Evolutionary conservation across 2,888 invertebrate genomes (phyloP), one percentile per base, ranked within the genome.

Genomic region (Phymatocera aterrima): DNA sequence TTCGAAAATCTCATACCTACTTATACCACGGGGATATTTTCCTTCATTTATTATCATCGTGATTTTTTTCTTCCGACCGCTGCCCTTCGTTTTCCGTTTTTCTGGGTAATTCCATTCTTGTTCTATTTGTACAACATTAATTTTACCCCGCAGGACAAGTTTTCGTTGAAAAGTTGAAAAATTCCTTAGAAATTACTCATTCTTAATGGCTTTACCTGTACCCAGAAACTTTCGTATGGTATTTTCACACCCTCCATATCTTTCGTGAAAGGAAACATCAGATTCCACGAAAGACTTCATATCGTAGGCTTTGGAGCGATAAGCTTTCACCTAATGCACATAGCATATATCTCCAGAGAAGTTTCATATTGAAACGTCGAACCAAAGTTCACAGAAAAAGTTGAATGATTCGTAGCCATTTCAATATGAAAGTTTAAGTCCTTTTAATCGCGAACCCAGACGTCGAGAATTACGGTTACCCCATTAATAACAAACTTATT

Each of bases 211-310:
- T 18, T 74, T 31, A 60, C 60, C 60, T 40, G 6, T 46, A 77
- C 40, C 43, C n/a, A 60, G 46, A 60, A 54, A 54, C 34, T 74
- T 37, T 31, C 51, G 57, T 43, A 65, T 48, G 34, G 34, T 10
- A 65, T 77, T 77, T 77, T 77, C 15, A 43, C 34, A 34, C 77
- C 77, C 65, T 77, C 77, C 64, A 46, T 77, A 65, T 60, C 37
- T 77, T 60, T 18, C 3, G 15, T 34, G 60, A 77, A 64, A 77
- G 77, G 46, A 65, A 65, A 65, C 48, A 51, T 24, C 15, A 43
- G 12, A 75, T 75, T 75, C 60, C 57, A 34, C 51, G 51, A 51
- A 72, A 57, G 57, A 57, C 2, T 57, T 75, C 75, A 75, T 75
- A 75, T 75, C 75, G 75, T 15, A 8, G 60, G 60, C 75, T 75